Evolutionary conservation across 2,888 invertebrate genomes (phyloP).

Genomic region (Pristionchus arcanus): DNA sequence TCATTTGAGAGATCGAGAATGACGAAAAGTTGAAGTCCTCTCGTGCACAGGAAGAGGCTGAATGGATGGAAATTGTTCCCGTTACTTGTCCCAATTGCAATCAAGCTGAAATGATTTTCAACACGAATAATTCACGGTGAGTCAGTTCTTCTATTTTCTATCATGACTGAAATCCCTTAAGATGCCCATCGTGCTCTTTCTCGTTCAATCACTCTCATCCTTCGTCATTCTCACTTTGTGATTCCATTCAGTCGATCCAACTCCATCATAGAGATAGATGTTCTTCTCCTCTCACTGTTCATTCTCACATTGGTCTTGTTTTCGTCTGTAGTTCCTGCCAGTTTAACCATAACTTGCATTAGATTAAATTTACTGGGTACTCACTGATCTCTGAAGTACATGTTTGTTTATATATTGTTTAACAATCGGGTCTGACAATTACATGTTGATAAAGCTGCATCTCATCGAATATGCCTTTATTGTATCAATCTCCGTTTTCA

Average conservation of each 20-base stretch:
- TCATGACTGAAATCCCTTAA: not conserved
- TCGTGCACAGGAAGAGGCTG: conserved; percentile 14
- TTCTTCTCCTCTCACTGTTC: not conserved
- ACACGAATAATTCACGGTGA: not conserved
- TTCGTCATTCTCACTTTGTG: conserved; percentile 8
- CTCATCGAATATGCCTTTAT: not conserved
- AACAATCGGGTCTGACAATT: conserved; percentile 1
- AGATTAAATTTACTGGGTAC: not conserved
- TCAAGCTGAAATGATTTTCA: not conserved
- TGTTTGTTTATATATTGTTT: not conserved
- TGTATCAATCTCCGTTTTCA: not conserved
- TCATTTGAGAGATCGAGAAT: not conserved
- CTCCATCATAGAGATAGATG: conserved; percentile 36
- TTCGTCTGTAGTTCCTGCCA: not conserved
- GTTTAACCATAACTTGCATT: not conserved
- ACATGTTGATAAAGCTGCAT: conserved; percentile 13
- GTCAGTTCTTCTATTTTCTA: not conserved
- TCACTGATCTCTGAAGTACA: not conserved
- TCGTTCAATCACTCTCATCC: conserved; percentile 44
- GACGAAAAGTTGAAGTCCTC: not conserved
- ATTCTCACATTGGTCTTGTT: conserved; percentile 15
- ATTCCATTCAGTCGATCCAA: conserved; percentile 29
- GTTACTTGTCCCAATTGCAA: conserved; percentile 32
- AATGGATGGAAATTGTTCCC: conserved; percentile 12
- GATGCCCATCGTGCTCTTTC: conserved; percentile 21